Base-by-base conservation (phyloP, 2,113 vertebrate genomes). In the Ivindomyrus marchei region DNA sequence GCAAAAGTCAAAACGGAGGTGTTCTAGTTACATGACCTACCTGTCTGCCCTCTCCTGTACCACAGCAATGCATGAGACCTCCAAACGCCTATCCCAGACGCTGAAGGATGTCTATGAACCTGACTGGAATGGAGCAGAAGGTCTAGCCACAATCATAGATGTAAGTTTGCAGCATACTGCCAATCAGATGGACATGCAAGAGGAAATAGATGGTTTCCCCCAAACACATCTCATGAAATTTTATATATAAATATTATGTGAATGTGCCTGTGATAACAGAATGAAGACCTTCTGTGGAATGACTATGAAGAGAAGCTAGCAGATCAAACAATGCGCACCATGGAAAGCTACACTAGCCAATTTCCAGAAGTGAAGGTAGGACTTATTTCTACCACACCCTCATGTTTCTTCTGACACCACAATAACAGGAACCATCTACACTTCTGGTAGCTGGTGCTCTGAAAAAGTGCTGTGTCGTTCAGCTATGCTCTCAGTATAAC, bases 341-440 rank as follows among this genome's bases (percentile, higher is more conserved):
- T 99, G 97, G 98, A 99, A 92, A 98, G 97, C 92, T 99, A 99
- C 87, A 95, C 97, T 2, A 93, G 95, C 74, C 98, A 99, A 94
- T 99, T 99, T 58, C 94, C 95, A 0, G 97, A 98, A 24, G 95
- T 97, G 85, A 99, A 98, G 97, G 98, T 99, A 39, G 27, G 88
- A 27, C 36, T 56, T 89, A 27, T 62, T 2, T 24, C 4, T n/a
- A 39, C 9, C 45, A 86, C 11, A 36, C 62, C 88, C 9, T 56
- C 52, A 39, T 31, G 36, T 24, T 47, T 39, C 53, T 46, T 45
- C 19, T 88, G 53, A 87, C 49, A 58, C 36, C 17, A 58, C 27
- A 27, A 49, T 24, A 27, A 49, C 21, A 10, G 46, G 46, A 27
- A 49, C 62, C 62, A 8, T 45, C 42, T 45, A 83, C 31, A 45